Evolutionary conservation across 2,888 invertebrate species (phyloP).

Genomic region (Tubiluchus corallicola): DNA sequence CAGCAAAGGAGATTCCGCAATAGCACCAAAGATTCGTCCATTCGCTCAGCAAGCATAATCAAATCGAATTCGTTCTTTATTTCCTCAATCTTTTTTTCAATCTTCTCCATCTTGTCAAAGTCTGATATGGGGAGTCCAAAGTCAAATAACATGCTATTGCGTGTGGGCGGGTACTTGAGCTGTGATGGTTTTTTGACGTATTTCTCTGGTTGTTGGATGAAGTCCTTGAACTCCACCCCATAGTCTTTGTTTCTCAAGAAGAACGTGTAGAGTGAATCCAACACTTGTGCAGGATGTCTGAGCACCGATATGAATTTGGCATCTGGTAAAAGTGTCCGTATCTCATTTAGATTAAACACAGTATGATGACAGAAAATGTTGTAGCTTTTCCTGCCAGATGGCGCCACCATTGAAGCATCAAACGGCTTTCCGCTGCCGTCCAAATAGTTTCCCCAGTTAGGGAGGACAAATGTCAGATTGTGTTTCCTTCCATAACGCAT

Average conservation of each 20-base stretch:
- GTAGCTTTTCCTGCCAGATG: too few species aligned
- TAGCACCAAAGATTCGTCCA: too few species aligned
- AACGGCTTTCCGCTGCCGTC: conserved; percentile 12
- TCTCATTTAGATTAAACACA: conserved; percentile 14
- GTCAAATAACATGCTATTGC: conserved; percentile 5
- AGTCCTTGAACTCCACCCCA: not conserved
- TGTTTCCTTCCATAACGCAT: too few species aligned
- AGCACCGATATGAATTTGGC: conserved; percentile 16
- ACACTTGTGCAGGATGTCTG: conserved; percentile 15
- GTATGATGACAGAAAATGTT: conserved; percentile 16
- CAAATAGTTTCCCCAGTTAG: conserved; percentile 11
- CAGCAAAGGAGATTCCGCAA: too few species aligned
- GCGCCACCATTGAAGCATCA: conserved; percentile 5
- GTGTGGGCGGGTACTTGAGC: too few species aligned
- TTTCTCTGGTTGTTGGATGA: not conserved
- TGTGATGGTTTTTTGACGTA: too few species aligned
- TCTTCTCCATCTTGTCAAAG: too few species aligned
- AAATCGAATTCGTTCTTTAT: too few species aligned
- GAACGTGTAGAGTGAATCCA: conserved; percentile 13
- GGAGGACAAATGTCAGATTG: too few species aligned
- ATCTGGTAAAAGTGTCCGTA: conserved; percentile 13
- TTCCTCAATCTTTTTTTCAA: too few species aligned
- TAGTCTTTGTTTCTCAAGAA: not conserved
- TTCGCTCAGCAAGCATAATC: too few species aligned
- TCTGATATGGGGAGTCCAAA: conserved; percentile 4